A percentile compares a stretch with the other conserved stretches of the same genome.
Conservation (phyloP, 2,888 invertebrate genomes). For the Nasonia oneida region DNA sequence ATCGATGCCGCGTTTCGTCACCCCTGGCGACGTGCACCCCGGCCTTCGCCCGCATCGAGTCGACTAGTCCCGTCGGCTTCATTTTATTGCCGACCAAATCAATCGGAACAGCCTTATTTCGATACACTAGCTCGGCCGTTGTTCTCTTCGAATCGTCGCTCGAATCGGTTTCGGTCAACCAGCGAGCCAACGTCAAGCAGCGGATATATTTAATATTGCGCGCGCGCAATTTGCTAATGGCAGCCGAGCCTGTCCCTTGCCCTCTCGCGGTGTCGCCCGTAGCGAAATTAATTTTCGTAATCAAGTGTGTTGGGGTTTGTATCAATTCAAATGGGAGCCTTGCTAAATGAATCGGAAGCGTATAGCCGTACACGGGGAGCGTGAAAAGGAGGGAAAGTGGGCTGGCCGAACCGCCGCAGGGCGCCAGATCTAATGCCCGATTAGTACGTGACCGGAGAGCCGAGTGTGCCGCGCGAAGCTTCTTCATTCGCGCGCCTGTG, state of each 20-base stretch:
- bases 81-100: conserved; percentile 21
- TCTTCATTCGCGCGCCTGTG: conserved; percentile 33
- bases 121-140: neutral
- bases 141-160: neutral
- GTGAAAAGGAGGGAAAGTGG: conserved; percentile 5
- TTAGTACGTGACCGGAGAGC: conserved; percentile 51
- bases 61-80: neutral
- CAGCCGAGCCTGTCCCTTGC: neutral
- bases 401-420: conserved; percentile 30
- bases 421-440: conserved; percentile 52
- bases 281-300: conserved; percentile 7
- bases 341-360: conserved; percentile 28
- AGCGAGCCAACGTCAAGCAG: neutral
- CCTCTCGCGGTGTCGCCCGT: neutral
- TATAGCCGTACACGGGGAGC: neutral
- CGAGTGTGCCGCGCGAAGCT: neutral
- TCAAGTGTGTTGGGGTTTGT: conserved; percentile 16
- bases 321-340: conserved; percentile 24
- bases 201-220: neutral
- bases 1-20: neutral
- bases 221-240: neutral
- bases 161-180: neutral
- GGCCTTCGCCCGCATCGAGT: neutral
- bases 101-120: conserved; percentile 26
- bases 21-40: neutral